Percentiles rank a stretch among this genome's conserved stretches.
phyloP scores from a whole-genome alignment of 2,888 invertebrate genomes.

The Dexiosoma caninum region DNA sequence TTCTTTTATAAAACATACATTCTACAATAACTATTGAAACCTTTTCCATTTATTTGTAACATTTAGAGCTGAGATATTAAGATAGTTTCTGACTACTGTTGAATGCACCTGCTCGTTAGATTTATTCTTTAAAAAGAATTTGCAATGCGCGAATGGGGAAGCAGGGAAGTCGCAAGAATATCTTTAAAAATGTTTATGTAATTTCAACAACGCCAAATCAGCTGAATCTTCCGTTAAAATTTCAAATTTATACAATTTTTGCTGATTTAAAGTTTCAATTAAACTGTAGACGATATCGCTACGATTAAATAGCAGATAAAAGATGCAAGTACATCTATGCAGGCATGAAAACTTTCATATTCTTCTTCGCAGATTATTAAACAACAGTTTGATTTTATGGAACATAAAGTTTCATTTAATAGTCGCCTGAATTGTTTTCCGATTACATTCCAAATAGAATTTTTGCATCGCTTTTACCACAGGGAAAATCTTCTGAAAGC shows the following conservation, averaged over 20 bases:
- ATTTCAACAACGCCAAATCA: constrained; percentile 4
- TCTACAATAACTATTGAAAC: constrained; percentile 48
- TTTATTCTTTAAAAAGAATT: constrained; percentile 41
- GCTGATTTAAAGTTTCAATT: constrained; percentile 20
- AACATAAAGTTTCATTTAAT: too few relatives aligned
- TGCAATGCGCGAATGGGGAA: background rate
- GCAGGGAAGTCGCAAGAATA: background rate
- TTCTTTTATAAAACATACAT: constrained; percentile 23
- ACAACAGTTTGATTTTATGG: too few relatives aligned
- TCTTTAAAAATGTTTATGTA: background rate
- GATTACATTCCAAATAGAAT: too few relatives aligned
- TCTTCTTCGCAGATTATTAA: too few relatives aligned
- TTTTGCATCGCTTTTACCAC: too few relatives aligned
- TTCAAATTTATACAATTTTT: constrained; percentile 32
- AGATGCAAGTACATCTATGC: too few relatives aligned
- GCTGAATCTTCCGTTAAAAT: constrained; percentile 1
- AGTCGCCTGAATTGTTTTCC: too few relatives aligned
- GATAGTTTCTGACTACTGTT: constrained; percentile 10
- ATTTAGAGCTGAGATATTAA: constrained; percentile 42
- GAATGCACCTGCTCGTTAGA: constrained; percentile 59
- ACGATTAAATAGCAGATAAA: too few relatives aligned
- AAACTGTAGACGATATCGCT: too few relatives aligned
- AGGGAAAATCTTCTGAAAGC: too few relatives aligned
- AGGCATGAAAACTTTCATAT: too few relatives aligned
- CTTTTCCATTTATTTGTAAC: constrained; percentile 54